Percentiles rank a stretch among this genome's conserved stretches.
Conservation (phyloP, 2,797 vertebrate species). For the Coreius guichenoti region DNA sequence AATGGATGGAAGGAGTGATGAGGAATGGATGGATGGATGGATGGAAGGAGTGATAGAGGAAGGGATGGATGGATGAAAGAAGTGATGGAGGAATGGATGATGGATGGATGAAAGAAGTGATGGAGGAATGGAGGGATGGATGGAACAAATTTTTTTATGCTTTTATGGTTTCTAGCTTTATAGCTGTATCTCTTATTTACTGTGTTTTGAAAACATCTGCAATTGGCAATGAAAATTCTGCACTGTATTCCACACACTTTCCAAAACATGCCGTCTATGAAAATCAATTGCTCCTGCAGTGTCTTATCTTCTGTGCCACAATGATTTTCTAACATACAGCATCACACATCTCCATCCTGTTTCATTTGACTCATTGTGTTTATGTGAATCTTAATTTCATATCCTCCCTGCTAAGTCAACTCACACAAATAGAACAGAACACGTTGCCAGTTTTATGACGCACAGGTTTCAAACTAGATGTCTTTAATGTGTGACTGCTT, state of each 20-base stretch:
- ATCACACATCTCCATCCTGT: neutral
- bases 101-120: too few relatives aligned
- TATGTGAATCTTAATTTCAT: neutral
- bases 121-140: too few relatives aligned
- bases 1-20: too few relatives aligned
- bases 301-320: constrained; percentile 3
- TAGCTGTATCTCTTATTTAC: neutral
- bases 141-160: too few relatives aligned
- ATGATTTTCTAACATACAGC: neutral
- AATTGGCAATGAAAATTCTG: neutral
- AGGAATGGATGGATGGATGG: too few relatives aligned
- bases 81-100: too few relatives aligned
- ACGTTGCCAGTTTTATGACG: neutral
- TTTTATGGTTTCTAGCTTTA: neutral
- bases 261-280: neutral
- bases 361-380: neutral
- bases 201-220: constrained; percentile 1
- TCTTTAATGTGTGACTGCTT: constrained; percentile 40
- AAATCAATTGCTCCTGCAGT: neutral
- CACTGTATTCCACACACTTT: neutral
- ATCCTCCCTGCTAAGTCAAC: neutral
- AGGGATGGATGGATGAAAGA: too few relatives aligned
- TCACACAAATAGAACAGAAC: neutral
- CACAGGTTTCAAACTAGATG: constrained; percentile 1
- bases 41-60: too few relatives aligned